phyloP scores from a whole-genome alignment of 2,888 invertebrate genomes.

The Cactoblastis cactorum region DNA sequence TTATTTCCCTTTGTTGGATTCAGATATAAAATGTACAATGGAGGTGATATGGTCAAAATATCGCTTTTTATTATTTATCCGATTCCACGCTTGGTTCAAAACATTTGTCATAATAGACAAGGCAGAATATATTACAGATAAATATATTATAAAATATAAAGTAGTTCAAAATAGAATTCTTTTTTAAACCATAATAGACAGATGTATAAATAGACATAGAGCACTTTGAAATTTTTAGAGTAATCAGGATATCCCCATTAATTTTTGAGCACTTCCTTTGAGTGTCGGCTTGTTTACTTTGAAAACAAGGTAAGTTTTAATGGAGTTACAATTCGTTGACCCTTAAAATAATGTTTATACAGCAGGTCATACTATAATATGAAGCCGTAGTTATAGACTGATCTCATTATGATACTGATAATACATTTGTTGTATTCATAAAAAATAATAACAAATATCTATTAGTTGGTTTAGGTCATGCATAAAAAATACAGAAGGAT shows the following conservation, averaged over 20 bases:
- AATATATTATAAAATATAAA: constrained; percentile 34
- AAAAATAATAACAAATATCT: no score
- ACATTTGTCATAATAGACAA: background rate
- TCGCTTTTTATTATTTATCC: constrained; percentile 47
- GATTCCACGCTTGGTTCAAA: background rate
- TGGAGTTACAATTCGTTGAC: constrained; percentile 72
- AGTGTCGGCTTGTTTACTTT: constrained; percentile 62
- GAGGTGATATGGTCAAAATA: constrained; percentile 69
- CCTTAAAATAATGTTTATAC: constrained; percentile 46
- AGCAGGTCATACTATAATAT: no score
- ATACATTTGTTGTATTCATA: no score
- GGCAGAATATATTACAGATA: background rate
- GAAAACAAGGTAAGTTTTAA: constrained; percentile 74
- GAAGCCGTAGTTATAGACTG: no score
- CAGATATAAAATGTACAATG: constrained; percentile 64
- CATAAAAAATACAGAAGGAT: no score
- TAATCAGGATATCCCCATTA: constrained; percentile 74
- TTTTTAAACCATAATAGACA: constrained; percentile 56
- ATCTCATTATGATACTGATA: no score
- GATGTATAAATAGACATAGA: constrained; percentile 44
- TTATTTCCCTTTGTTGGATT: constrained; percentile 59
- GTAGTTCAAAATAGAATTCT: constrained; percentile 42
- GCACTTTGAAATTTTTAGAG: constrained; percentile 49
- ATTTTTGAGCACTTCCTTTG: constrained; percentile 77
- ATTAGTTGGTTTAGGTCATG: no score